Evolutionary conservation across 2,888 invertebrate species (phyloP).

Genomic region (Eilema caniola): DNA sequence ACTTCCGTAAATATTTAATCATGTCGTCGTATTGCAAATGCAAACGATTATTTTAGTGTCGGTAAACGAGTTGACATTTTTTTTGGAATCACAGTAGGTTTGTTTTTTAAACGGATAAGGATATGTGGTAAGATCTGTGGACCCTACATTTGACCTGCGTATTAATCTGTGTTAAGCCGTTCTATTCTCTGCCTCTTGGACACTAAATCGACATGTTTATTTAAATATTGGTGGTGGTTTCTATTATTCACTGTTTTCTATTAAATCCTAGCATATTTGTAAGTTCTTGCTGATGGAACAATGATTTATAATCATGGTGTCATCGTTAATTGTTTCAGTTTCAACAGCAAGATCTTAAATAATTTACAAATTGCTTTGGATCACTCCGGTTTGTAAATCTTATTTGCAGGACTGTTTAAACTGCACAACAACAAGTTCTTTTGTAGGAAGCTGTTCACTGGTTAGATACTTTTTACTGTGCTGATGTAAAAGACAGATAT

Average conservation of each 20-base stretch:
- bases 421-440: not conserved
- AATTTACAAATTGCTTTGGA: not conserved
- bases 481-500: not conserved
- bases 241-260: not conserved
- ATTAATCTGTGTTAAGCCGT: too few relatives aligned
- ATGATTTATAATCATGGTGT: not conserved
- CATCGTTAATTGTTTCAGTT: too few relatives aligned
- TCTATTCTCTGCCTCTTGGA: not conserved
- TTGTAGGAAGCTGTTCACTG: not conserved
- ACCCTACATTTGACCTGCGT: too few relatives aligned
- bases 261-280: not conserved
- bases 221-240: not conserved
- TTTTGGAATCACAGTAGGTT: not conserved
- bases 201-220: not conserved
- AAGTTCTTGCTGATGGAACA: not conserved
- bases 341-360: not conserved
- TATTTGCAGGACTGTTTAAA: not conserved
- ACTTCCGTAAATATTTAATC: conserved; percentile 69
- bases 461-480: not conserved
- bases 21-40: conserved; percentile 54
- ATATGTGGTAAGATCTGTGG: not conserved
- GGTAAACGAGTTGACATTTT: not conserved
- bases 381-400: not conserved
- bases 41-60: conserved; percentile 40
- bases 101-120: not conserved